Percentiles rank a stretch among this genome's conserved stretches.
Conservation (phyloP, 1,140 invertebrate genomes). For the Drosophila bipectinata region DNA sequence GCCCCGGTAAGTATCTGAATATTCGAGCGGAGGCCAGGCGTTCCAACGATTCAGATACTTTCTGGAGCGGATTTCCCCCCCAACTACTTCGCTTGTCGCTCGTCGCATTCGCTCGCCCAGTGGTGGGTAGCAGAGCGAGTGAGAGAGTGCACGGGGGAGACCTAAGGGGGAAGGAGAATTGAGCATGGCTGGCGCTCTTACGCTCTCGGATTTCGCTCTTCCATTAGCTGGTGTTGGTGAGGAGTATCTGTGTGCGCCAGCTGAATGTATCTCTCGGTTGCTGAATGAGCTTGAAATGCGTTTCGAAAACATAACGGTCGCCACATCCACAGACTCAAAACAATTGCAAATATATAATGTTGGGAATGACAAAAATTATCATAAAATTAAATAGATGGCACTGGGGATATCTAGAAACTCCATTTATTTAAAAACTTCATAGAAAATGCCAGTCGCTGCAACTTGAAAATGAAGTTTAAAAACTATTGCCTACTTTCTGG, state of each 20-base stretch:
- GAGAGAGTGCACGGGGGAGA: constrained; percentile 2
- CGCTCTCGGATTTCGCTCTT: constrained; percentile 11
- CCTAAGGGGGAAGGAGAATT: constrained; percentile 1
- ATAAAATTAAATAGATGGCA: constrained; percentile 8
- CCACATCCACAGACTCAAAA: constrained; percentile 23
- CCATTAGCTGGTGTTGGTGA: neutral
- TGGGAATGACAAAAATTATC: neutral
- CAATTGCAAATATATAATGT: constrained; percentile 7
- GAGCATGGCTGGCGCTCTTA: constrained; percentile 15
- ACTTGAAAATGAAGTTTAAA: neutral
- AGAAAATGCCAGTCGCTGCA: neutral
- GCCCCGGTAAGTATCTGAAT: constrained; percentile 64
- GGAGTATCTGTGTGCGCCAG: constrained; percentile 33
- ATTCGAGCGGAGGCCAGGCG: constrained; percentile 27
- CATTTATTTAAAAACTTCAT: neutral
- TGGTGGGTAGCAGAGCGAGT: constrained; percentile 56
- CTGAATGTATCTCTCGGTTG: constrained; percentile 54
- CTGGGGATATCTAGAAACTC: neutral
- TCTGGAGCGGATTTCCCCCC: constrained; percentile 59
- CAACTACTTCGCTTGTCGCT: constrained; percentile 43
- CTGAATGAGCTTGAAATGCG: constrained; percentile 70
- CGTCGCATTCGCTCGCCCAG: constrained; percentile 23
- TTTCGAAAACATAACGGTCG: constrained; percentile 51
- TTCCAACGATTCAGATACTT: constrained; percentile 50
- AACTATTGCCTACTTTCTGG: constrained; percentile 70